Evolutionary conservation across 2,797 vertebrate species (phyloP).

Genomic region (Helarctos malayanus): DNA sequence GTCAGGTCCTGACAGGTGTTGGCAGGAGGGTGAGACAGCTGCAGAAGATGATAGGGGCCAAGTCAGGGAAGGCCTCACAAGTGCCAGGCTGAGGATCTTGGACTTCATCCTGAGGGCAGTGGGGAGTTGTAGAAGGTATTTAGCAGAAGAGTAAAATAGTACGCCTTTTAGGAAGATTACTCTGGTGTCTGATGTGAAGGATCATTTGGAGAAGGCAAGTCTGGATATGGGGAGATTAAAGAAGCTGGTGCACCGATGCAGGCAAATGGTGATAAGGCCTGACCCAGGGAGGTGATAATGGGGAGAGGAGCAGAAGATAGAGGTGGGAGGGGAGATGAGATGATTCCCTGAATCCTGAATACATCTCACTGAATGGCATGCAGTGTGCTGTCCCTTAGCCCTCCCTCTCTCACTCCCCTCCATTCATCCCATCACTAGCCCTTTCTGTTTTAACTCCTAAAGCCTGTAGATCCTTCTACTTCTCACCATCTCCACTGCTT

Average conservation of each 20-base stretch:
- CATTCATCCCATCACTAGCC: not conserved
- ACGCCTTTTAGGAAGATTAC: not conserved
- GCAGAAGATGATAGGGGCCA: not conserved
- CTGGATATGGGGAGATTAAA: not conserved
- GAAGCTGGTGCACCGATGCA: not conserved
- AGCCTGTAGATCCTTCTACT: not conserved
- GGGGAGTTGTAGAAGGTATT: not conserved
- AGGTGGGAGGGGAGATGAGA: not conserved
- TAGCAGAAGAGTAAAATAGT: not conserved
- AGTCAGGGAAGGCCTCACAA: not conserved
- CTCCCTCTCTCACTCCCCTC: not conserved
- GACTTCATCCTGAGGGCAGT: not conserved
- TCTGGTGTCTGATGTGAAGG: not conserved
- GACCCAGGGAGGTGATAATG: not conserved
- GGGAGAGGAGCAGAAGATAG: not conserved
- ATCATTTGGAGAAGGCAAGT: not conserved
- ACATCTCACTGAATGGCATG: not conserved
- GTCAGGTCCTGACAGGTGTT: not conserved
- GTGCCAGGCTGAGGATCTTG: not conserved
- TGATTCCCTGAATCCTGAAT: not conserved
- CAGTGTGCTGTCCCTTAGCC: not conserved
- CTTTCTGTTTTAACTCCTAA: not conserved
- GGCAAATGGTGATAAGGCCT: not conserved
- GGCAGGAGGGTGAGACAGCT: not conserved
- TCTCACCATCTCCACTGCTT: not conserved